Evolutionary conservation across 2,888 invertebrate species (phyloP), one percentile per base, ranked within the genome.

Genomic region (Darwinula stevensoni): DNA sequence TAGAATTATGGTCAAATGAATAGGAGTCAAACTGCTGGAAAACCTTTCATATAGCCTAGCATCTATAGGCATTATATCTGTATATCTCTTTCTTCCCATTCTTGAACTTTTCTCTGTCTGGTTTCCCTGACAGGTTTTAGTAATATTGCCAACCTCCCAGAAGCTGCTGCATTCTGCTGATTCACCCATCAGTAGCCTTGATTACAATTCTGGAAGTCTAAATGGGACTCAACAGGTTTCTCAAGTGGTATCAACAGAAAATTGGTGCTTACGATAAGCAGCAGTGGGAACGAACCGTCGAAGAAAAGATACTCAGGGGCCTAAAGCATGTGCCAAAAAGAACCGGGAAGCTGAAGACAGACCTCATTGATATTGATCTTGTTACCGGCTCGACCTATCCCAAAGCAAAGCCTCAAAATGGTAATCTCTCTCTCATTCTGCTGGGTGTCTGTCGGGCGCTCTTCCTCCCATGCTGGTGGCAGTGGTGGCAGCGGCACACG

Each of bases 181-280:
- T n/a, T n/a, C n/a, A n/a, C n/a, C n/a, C n/a, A n/a, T n/a, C n/a
- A n/a, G n/a, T n/a, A n/a, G n/a, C n/a, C n/a, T n/a, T n/a, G n/a
- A n/a, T n/a, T n/a, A n/a, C n/a, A n/a, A n/a, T n/a, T n/a, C n/a
- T n/a, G n/a, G n/a, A n/a, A n/a, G n/a, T n/a, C n/a, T n/a, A n/a
- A n/a, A n/a, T n/a, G n/a, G n/a, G n/a, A n/a, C n/a, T n/a, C n/a
- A n/a, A n/a, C n/a, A n/a, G n/a, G n/a, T n/a, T n/a, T n/a, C 38
- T 45, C 27, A 37, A 39, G 33, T 42, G 82, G 75, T 82, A 82
- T 58, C 80, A 82, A 51, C 75, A 75, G 51, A 78, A 84, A 62
- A 88, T 91, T 53, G 84, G 86, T 46, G 75, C 76, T 16, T 86
- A 88, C 56, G 88, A 91, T 57, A 86, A 86, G 50, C 82, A 86